These are phyloP conservation scores for Chelonoidis abingdonii DNA, from an alignment of 2,113 vertebrate species.

Conservation along the genomic window DNA sequence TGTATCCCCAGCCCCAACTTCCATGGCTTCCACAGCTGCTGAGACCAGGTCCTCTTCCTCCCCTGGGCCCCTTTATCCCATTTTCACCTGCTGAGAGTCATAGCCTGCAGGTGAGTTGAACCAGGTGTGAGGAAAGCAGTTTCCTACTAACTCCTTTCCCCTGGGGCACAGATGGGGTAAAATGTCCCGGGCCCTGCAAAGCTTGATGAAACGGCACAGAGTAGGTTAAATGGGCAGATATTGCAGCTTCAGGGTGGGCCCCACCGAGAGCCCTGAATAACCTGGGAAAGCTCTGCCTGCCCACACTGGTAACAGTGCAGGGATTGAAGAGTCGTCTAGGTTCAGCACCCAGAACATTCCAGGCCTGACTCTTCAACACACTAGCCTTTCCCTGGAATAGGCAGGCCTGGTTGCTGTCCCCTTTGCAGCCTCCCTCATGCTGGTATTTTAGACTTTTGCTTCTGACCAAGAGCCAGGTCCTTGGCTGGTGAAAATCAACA, in stretches of 20 bases:
- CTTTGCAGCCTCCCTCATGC: background rate
- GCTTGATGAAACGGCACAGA: background rate
- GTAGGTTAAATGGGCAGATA: background rate
- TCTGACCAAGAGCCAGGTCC: background rate
- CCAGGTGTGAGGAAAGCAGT: accelerated
- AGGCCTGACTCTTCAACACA: background rate
- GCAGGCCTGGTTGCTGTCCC: background rate
- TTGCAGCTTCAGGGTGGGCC: accelerated
- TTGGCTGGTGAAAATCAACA: background rate
- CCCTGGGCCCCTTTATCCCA: background rate
- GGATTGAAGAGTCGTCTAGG: background rate
- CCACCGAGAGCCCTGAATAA: background rate
- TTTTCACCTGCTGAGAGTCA: background rate
- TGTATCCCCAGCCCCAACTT: background rate
- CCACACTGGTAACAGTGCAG: background rate
- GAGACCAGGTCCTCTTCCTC: background rate
- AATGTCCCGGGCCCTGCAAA: background rate
- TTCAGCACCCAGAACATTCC: background rate
- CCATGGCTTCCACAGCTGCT: too few species aligned
- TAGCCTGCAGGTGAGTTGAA: accelerated
- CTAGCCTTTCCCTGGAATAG: background rate
- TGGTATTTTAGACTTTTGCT: background rate
- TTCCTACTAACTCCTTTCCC: background rate
- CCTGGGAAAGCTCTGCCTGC: background rate
- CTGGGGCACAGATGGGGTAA: background rate